phyloP scores from a whole-genome alignment of 2,113 vertebrate genomes.

The Ciconia boyciana region DNA sequence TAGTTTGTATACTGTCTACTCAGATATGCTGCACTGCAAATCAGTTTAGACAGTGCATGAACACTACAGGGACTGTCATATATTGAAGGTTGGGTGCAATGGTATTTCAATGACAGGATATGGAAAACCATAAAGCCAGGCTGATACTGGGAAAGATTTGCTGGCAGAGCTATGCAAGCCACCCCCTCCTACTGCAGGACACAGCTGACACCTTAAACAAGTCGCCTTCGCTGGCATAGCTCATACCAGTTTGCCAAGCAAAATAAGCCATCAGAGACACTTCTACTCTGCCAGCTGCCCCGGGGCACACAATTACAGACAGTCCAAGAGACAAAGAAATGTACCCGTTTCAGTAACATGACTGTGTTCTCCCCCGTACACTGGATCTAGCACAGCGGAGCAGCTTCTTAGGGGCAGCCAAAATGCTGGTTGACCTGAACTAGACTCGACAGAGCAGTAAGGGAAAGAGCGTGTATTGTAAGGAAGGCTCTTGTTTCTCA shows the following conservation, averaged over 20 bases:
- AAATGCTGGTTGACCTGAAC: background rate
- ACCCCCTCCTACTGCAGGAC: background rate
- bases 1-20: background rate
- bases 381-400: background rate
- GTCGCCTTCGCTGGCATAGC: background rate
- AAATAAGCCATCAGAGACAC: background rate
- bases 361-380: background rate
- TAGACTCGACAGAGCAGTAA: background rate
- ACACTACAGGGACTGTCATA: background rate
- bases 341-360: background rate
- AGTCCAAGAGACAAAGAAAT: background rate
- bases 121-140: background rate
- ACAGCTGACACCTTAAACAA: background rate
- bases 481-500: background rate
- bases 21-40: background rate
- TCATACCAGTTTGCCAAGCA: background rate
- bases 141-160: background rate
- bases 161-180: background rate
- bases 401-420: background rate
- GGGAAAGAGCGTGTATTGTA: background rate
- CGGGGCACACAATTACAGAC: background rate
- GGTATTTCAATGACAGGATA: background rate
- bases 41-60: background rate
- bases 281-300: background rate
- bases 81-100: background rate